Conservation (phyloP, 2,113 vertebrate genomes). For the Tetraodon nigroviridis region DNA sequence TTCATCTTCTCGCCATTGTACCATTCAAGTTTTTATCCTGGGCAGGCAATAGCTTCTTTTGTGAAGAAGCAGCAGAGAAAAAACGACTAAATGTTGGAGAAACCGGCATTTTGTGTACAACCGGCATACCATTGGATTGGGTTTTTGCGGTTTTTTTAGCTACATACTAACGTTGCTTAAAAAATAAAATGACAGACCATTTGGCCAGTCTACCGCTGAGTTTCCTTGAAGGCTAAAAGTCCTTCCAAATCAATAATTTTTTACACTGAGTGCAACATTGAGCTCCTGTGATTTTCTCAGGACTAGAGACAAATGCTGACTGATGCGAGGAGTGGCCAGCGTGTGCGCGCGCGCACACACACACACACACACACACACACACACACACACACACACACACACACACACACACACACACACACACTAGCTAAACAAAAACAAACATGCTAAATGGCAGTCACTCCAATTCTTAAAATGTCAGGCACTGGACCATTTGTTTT, state of each 20-base stretch:
- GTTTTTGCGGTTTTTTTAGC: background rate
- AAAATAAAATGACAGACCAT: background rate
- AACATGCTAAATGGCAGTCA: slow-evolving; percentile 35
- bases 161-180: background rate
- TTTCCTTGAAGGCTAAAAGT: slow-evolving; percentile 23
- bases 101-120: background rate
- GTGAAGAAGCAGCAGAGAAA: slow-evolving; percentile 12
- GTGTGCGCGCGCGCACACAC: too few species aligned
- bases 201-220: slow-evolving; percentile 9
- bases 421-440: slow-evolving; percentile 14
- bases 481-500: slow-evolving; percentile 1
- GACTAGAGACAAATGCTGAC: slow-evolving; percentile 6
- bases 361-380: background rate
- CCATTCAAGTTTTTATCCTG: slow-evolving; percentile 26
- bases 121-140: background rate
- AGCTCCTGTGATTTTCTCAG: slow-evolving; percentile 14
- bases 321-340: slow-evolving; percentile 10
- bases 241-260: slow-evolving; percentile 21
- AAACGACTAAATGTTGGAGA: slow-evolving; percentile 13
- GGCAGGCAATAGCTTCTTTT: slow-evolving; percentile 10
- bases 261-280: slow-evolving; percentile 22
- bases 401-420: background rate
- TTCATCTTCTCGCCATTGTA: slow-evolving; percentile 8
- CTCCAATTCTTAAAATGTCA: background rate
- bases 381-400: background rate